Percentiles rank a stretch among this genome's conserved stretches.
phyloP scores from a whole-genome alignment of 2,797 vertebrate species.

The Clamator glandarius region DNA sequence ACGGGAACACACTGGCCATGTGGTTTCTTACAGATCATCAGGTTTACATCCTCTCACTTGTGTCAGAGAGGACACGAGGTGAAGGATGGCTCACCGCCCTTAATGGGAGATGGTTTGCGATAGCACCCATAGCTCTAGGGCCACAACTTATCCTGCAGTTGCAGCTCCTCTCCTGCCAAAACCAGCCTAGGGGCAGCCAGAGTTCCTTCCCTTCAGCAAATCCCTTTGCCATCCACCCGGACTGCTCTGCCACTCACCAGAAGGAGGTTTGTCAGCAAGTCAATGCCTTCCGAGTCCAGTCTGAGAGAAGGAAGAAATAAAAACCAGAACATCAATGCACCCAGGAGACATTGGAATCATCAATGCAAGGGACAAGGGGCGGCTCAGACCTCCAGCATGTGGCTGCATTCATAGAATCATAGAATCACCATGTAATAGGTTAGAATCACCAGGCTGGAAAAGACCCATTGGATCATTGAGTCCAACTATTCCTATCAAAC shows the following conservation, averaged over 20 bases:
- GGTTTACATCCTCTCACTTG: background rate
- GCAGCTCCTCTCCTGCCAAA: background rate
- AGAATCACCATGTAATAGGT: too few relatives aligned
- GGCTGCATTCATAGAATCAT: background rate
- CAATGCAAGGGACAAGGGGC: fast-evolving
- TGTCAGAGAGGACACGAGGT: background rate
- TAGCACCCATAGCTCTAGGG: background rate
- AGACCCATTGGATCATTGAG: too few relatives aligned
- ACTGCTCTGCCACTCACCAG: constrained; percentile 77
- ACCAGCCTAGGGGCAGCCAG: background rate
- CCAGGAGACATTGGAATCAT: fast-evolving
- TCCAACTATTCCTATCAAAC: too few relatives aligned
- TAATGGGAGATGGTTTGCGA: background rate
- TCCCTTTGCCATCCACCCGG: background rate
- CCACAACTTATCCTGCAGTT: background rate
- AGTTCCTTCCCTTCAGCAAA: background rate
- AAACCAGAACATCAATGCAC: fast-evolving
- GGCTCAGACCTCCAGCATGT: background rate
- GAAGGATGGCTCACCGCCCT: background rate
- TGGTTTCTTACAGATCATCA: fast-evolving
- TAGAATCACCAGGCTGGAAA: too few relatives aligned
- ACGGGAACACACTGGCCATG: fast-evolving
- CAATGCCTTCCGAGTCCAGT: constrained; percentile 92
- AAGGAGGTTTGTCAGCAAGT: constrained; percentile 86
- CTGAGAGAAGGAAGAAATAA: constrained; percentile 67